Evolutionary conservation across 2,113 vertebrate genomes (phyloP).

Genomic region (Microcebus griseorufus): DNA sequence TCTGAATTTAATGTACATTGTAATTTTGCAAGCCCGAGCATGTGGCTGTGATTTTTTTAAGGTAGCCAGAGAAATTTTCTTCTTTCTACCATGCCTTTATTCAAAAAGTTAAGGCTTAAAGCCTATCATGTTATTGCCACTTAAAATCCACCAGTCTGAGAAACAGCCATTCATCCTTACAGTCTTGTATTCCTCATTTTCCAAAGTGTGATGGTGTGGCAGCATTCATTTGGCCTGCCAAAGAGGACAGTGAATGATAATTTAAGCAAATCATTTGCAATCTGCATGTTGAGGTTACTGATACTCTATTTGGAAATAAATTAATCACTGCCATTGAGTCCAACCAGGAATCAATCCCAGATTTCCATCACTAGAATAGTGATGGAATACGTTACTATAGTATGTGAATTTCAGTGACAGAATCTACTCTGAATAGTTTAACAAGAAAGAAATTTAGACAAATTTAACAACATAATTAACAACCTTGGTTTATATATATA

Average conservation of each 20-base stretch:
- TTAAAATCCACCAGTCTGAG: neutral
- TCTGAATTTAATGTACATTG: neutral
- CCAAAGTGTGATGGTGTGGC: rapidly evolving
- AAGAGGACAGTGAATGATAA: neutral
- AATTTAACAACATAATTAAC: neutral
- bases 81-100: neutral
- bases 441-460: neutral
- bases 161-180: neutral
- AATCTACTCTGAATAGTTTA: neutral
- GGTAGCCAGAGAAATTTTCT: neutral
- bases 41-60: neutral
- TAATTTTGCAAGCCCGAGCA: neutral
- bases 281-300: neutral
- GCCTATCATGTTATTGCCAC: neutral
- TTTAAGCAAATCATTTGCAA: neutral
- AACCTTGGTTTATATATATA: neutral
- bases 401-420: neutral
- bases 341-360: neutral
- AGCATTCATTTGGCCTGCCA: neutral
- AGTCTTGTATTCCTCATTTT: neutral
- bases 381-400: neutral
- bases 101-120: neutral
- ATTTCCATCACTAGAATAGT: neutral
- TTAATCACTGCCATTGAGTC: neutral
- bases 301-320: neutral